Percentiles rank a stretch among this genome's conserved stretches.
Evolutionary conservation across 2,113 vertebrate genomes (phyloP).

Genomic region (Emydocephalus ijimae): DNA sequence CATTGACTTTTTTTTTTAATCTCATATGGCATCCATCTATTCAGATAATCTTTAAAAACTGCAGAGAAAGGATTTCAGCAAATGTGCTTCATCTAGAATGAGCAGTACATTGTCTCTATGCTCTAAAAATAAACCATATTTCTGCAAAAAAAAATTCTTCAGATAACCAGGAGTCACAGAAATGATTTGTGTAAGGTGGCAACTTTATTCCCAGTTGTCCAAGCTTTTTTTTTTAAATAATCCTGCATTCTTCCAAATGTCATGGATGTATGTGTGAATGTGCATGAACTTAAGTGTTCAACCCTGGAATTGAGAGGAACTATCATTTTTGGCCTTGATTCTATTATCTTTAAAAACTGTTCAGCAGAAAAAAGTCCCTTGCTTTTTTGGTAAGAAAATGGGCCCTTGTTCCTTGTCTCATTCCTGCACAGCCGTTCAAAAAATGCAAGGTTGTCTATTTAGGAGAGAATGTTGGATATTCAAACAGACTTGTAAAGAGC

Average conservation of each 20-base stretch:
- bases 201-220: neutral
- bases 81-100: neutral
- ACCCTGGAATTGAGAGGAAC: neutral
- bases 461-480: neutral
- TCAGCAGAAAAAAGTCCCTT: neutral
- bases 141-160: neutral
- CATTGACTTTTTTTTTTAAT: neutral
- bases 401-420: neutral
- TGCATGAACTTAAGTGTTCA: neutral
- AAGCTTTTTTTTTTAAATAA: neutral
- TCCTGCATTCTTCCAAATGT: neutral
- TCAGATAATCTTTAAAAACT: neutral
- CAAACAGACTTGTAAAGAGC: neutral
- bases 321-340: neutral
- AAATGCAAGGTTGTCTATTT: neutral
- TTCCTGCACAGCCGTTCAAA: neutral
- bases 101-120: neutral
- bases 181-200: neutral
- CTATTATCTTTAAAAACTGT: neutral
- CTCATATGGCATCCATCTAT: neutral
- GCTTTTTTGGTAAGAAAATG: neutral
- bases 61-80: neutral
- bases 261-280: neutral
- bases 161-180: neutral
- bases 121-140: neutral